These are phyloP conservation scores for Bufo bufo DNA, from an alignment of 2,113 vertebrate genomes.

Conservation along the genomic window DNA sequence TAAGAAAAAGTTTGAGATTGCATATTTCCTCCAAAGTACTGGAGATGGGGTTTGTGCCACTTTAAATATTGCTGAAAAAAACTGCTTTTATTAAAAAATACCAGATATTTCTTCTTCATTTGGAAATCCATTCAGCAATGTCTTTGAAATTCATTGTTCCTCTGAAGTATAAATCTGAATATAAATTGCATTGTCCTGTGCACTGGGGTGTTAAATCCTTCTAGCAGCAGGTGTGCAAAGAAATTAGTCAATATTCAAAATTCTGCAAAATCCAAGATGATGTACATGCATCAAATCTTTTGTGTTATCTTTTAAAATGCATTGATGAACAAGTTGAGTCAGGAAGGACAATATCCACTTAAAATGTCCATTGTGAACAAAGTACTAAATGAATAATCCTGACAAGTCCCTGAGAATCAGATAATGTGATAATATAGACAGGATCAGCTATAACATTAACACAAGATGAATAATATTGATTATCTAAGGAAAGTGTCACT, in stretches of 20 bases:
- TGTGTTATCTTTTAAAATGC: conserved; percentile 22
- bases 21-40: not conserved
- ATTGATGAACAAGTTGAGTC: conserved; percentile 39
- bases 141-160: conserved; percentile 46
- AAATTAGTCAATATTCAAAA: conserved; percentile 33
- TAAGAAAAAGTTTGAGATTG: conserved; percentile 1
- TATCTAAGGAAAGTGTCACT: too few species aligned
- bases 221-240: conserved; percentile 10
- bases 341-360: conserved; percentile 1
- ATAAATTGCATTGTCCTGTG: conserved; percentile 53
- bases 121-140: conserved; percentile 47
- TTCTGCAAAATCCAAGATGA: conserved; percentile 35
- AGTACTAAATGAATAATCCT: not conserved
- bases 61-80: conserved; percentile 41
- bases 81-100: conserved; percentile 4
- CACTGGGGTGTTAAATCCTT: conserved; percentile 52
- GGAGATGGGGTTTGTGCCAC: not conserved
- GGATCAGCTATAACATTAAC: too few species aligned
- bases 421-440: not conserved
- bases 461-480: too few species aligned
- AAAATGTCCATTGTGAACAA: not conserved
- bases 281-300: conserved; percentile 16
- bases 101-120: conserved; percentile 48
- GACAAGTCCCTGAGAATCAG: not conserved
- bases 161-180: conserved; percentile 55